Base-by-base conservation (phyloP, 1,140 invertebrate genomes). In the Aphidius ervi region DNA sequence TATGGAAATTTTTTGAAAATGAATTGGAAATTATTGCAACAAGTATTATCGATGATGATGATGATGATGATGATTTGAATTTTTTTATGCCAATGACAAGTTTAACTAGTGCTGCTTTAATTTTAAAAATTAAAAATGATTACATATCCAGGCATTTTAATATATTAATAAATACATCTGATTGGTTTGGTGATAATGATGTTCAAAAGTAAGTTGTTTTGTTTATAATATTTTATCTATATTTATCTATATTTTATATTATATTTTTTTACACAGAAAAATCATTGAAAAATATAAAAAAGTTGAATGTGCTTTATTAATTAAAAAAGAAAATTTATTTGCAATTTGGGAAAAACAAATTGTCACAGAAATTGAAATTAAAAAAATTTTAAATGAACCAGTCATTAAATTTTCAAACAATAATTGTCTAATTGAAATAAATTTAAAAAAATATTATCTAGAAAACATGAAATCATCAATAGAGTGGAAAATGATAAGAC, bases 1-100 rank as follows among this genome's bases (percentile, higher is more conserved):
- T 91, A 4, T 93, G 89, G 82, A 80, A 84, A 49, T 83, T 91
- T 74, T 92, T 94, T 71, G 84, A 83, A 58, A 79, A 86, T 39
- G 90, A 93, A 70, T 84, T 94, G 8, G 57, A 73, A 60, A 50
- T 31, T 54, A 58, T 56, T 4, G 31, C 46, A 23, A 56, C 16
- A 7, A 58, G 56, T 43, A 49, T 47, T 3, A 37, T 40, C 6
- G n/a, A 57, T 46, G 59, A 56, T 20, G 47, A 23, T 8, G 16
- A 88, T 55, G 79, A 89, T 61, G 80, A 88, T 2, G 72, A 81
- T 45, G 82, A 84, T 56, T 82, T 3, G 78, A 39, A 71, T 80
- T 16, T 79, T 85, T 56, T 82, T 4, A 78, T 83, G 0, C 82
- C 82, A n/a, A 76, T 88, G 67, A 87, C 89, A 1, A 80, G 82